Evolutionary conservation across 2,797 vertebrate species (phyloP).

Genomic region (Morus bassanus): DNA sequence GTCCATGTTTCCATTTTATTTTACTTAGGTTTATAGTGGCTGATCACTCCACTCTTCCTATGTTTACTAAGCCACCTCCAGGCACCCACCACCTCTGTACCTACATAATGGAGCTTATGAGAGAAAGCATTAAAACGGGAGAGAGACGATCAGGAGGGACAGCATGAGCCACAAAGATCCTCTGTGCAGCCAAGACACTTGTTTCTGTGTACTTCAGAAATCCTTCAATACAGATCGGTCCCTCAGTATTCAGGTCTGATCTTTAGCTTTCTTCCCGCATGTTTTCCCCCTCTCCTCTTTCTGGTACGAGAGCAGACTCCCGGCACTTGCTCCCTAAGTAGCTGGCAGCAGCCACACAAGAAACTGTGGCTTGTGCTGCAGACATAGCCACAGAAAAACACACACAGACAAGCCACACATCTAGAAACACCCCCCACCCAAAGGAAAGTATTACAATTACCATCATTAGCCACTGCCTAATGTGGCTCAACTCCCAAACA

Average conservation of each 20-base stretch:
- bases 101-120: not conserved
- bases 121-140: not conserved
- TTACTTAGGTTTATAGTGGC: not conserved
- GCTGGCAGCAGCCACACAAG: not conserved
- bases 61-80: not conserved
- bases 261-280: not conserved
- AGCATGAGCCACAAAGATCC: not conserved
- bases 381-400: not conserved
- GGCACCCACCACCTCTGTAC: not conserved
- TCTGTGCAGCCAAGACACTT: not conserved
- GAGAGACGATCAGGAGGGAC: not conserved
- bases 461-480: constrained; percentile 32
- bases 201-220: not conserved
- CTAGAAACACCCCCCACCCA: not conserved
- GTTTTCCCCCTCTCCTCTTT: not conserved
- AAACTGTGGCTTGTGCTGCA: not conserved
- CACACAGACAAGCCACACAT: not conserved
- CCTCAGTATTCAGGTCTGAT: not conserved
- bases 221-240: not conserved
- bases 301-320: not conserved
- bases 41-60: not conserved
- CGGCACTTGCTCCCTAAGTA: not conserved
- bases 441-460: not conserved
- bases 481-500: not conserved
- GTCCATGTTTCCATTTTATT: not conserved